phyloP scores from a whole-genome alignment of 2,113 vertebrate genomes.

The Thermophis baileyi region DNA sequence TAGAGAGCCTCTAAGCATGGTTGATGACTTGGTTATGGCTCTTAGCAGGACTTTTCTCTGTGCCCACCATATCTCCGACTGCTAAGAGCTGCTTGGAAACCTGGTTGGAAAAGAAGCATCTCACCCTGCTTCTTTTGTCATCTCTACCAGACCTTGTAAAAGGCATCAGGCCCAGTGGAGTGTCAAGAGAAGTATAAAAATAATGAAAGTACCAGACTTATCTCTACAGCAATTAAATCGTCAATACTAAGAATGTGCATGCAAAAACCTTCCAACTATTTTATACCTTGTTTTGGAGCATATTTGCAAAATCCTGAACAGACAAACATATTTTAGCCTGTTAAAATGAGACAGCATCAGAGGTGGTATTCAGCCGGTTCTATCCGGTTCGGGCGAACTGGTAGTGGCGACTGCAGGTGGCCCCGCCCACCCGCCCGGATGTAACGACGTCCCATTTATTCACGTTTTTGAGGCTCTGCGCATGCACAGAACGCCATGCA shows the following conservation, averaged over 20 bases:
- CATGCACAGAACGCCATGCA: no score
- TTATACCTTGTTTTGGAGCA: not conserved
- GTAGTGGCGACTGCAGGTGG: no score
- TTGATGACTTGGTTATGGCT: not conserved
- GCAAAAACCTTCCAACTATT: not conserved
- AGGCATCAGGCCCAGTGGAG: not conserved
- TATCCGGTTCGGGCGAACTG: no score
- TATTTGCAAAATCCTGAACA: not conserved
- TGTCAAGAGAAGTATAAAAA: not conserved
- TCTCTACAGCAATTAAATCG: not conserved
- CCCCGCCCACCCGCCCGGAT: no score
- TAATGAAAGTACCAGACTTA: not conserved
- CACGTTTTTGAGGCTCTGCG: no score
- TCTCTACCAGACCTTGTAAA: not conserved
- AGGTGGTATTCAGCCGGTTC: no score
- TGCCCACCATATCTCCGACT: not conserved
- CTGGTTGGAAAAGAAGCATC: not conserved
- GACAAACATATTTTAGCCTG: not conserved
- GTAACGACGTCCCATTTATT: no score
- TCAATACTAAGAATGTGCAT: not conserved
- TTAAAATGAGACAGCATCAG: not conserved
- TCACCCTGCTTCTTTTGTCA: not conserved
- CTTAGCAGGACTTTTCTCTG: not conserved
- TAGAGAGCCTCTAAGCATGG: not conserved
- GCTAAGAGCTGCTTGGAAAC: not conserved